phyloP scores from a whole-genome alignment of 1,140 invertebrate species.

The Hyphantria cunea region DNA sequence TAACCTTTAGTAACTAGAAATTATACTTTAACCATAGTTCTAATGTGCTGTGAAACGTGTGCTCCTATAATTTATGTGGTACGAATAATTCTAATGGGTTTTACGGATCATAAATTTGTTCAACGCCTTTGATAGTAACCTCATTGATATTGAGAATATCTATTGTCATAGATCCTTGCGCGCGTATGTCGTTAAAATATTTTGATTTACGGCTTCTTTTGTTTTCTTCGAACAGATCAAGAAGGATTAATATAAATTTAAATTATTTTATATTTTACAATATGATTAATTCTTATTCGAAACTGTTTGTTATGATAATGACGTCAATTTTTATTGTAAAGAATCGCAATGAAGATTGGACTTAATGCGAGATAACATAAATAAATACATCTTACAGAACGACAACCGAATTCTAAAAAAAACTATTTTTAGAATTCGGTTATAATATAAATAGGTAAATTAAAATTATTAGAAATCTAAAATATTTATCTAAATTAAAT shows the following conservation, averaged over 20 bases:
- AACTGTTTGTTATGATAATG: no score
- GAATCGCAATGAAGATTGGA: neutral
- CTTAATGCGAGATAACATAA: no score
- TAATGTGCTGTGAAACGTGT: no score
- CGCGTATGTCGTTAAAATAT: conserved; percentile 21
- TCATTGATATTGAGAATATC: conserved; percentile 39
- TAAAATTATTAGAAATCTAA: no score
- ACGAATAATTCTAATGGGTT: conserved; percentile 48
- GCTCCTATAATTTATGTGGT: no score
- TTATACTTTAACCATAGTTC: conserved; percentile 20
- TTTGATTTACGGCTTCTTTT: conserved; percentile 23
- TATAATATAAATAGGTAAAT: no score
- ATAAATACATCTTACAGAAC: no score
- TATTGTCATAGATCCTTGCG: conserved; percentile 35
- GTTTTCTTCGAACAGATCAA: conserved; percentile 11
- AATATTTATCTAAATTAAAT: no score
- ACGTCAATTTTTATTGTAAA: conserved; percentile 13
- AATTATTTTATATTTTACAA: conserved; percentile 15
- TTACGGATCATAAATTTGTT: conserved; percentile 60
- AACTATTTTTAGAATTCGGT: no score
- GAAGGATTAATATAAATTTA: conserved; percentile 11
- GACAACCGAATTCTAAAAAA: no score
- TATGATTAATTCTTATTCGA: no score
- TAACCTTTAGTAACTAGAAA: conserved; percentile 13
- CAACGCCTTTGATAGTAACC: conserved; percentile 48